These are phyloP conservation scores for Peromyscus maniculatus DNA, from an alignment of 2,113 vertebrate species.

Conservation along the genomic window DNA sequence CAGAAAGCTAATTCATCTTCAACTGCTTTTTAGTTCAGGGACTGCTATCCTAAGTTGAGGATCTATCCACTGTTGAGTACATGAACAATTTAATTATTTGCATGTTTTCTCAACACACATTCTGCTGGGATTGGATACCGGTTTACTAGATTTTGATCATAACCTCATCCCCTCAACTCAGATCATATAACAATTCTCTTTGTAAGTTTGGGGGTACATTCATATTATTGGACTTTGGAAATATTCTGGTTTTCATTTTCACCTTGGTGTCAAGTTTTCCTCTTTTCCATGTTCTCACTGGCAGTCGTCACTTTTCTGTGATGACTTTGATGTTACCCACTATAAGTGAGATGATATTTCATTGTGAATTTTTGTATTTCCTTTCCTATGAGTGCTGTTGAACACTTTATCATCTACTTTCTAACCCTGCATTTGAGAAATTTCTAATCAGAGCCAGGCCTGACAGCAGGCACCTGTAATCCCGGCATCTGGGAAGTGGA, in stretches of 20 bases:
- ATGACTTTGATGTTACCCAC: not conserved
- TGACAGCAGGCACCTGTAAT: not conserved
- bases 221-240: not conserved
- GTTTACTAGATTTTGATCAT: not conserved
- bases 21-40: not conserved
- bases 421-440: not conserved
- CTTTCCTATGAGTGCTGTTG: not conserved
- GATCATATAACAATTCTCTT: not conserved
- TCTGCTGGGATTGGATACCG: not conserved
- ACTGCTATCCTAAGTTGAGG: not conserved
- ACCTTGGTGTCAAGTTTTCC: not conserved
- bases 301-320: too few relatives aligned
- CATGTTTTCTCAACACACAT: not conserved
- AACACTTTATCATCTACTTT: not conserved
- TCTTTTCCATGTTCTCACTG: too few relatives aligned
- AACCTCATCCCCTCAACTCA: not conserved
- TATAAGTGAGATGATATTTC: not conserved
- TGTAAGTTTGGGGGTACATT: not conserved
- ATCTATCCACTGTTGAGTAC: not conserved
- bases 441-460: not conserved
- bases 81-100: not conserved
- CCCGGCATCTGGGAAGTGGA: not conserved
- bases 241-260: not conserved
- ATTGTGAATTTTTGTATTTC: not conserved
- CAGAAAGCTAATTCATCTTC: not conserved